Evolutionary conservation across 2,113 vertebrate genomes (phyloP).

Genomic region (Lepus timidus): DNA sequence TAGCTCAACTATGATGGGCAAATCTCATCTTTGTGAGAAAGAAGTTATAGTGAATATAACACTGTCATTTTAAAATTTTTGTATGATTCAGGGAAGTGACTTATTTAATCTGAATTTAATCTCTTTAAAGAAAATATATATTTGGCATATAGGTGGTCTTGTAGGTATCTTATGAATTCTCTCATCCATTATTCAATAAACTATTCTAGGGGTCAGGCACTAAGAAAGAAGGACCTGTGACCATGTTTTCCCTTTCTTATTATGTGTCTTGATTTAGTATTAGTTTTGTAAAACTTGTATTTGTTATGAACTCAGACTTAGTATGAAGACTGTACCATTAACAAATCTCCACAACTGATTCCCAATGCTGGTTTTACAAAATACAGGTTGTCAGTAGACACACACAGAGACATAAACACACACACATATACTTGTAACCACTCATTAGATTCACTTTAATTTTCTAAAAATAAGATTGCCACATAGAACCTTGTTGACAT

Average conservation of each 20-base stretch:
- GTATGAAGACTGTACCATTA: not conserved
- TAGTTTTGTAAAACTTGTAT: slow-evolving; percentile 14
- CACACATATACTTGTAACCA: not conserved
- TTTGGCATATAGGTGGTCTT: not conserved
- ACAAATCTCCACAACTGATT: not conserved
- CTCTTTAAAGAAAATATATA: slow-evolving; percentile 46
- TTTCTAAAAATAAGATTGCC: slow-evolving; percentile 62
- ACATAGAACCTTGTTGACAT: not conserved
- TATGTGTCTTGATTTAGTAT: slow-evolving; percentile 46
- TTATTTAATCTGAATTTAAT: slow-evolving; percentile 55
- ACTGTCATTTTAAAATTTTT: not conserved
- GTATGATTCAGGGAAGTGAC: not conserved
- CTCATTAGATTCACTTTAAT: not conserved
- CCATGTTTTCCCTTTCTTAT: not conserved
- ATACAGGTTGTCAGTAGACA: not conserved
- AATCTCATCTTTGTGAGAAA: slow-evolving; percentile 36
- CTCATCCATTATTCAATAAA: not conserved
- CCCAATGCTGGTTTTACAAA: slow-evolving; percentile 9
- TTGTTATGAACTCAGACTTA: not conserved
- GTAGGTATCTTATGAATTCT: not conserved
- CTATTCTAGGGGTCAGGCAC: not conserved
- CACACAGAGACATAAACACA: not conserved
- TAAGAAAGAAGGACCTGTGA: not conserved
- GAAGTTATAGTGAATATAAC: slow-evolving; percentile 15
- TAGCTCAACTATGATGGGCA: not conserved